Conservation (phyloP, 2,113 vertebrate species). For the Rhizomys pruinosus region DNA sequence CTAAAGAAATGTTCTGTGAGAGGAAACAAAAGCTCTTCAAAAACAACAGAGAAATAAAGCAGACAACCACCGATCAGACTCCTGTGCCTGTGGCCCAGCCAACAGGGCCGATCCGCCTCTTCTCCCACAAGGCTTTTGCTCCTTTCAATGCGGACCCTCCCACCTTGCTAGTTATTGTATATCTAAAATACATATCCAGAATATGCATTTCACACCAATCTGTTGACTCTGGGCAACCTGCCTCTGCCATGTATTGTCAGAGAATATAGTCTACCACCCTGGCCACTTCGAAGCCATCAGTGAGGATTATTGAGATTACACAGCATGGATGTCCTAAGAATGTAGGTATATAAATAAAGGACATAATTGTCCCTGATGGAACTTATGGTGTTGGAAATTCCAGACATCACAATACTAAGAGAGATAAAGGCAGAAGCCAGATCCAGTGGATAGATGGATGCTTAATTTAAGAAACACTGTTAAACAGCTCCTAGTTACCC, state of each 20-base stretch:
- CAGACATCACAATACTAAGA: not conserved
- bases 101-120: not conserved
- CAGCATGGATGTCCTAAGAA: not conserved
- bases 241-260: not conserved
- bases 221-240: not conserved
- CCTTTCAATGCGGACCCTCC: not conserved
- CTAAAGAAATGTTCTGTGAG: not conserved
- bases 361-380: not conserved
- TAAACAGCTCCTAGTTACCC: not conserved
- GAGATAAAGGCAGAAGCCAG: not conserved
- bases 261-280: not conserved
- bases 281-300: not conserved
- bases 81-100: not conserved
- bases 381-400: constrained; percentile 8
- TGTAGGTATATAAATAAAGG: not conserved
- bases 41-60: not conserved
- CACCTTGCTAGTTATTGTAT: not conserved
- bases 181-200: not conserved
- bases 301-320: not conserved
- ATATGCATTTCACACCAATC: not conserved
- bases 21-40: not conserved
- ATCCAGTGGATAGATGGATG: not conserved
- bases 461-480: not conserved
- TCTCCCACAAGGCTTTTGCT: not conserved
- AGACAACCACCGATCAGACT: rapidly evolving